phyloP scores from a whole-genome alignment of 1,140 invertebrate genomes.

The Calliphora vicina region DNA sequence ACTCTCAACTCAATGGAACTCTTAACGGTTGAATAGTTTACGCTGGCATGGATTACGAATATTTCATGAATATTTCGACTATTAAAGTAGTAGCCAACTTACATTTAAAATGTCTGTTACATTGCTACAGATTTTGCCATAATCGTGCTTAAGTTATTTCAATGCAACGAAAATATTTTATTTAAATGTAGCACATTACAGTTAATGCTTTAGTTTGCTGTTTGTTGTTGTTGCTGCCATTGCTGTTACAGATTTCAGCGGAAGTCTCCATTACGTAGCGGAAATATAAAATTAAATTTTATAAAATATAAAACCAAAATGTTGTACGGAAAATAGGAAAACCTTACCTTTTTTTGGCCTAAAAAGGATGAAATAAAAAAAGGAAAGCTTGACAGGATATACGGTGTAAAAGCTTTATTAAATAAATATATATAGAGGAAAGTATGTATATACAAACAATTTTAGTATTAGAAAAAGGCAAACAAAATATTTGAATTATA shows the following conservation, averaged over 20 bases:
- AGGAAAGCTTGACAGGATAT: neutral
- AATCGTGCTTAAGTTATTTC: neutral
- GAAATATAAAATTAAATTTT: slow-evolving; percentile 2
- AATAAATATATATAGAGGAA: too few species aligned
- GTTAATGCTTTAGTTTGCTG: neutral
- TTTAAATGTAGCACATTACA: neutral
- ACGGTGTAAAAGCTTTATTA: neutral
- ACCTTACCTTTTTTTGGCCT: neutral
- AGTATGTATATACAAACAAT: too few species aligned
- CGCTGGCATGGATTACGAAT: neutral
- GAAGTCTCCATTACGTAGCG: neutral
- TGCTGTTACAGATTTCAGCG: neutral
- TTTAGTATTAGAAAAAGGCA: too few species aligned
- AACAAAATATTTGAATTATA: too few species aligned
- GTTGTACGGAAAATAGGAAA: neutral
- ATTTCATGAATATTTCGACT: neutral
- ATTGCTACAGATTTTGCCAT: neutral
- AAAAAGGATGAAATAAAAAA: neutral
- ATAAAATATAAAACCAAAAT: neutral
- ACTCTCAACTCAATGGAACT: neutral
- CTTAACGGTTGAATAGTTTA: neutral
- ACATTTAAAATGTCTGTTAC: neutral
- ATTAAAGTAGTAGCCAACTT: neutral
- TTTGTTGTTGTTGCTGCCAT: neutral
- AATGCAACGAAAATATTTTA: neutral